These are phyloP conservation scores for Sebastes goodei DNA, from an alignment of 2,797 vertebrate species.

Conservation along the genomic window DNA sequence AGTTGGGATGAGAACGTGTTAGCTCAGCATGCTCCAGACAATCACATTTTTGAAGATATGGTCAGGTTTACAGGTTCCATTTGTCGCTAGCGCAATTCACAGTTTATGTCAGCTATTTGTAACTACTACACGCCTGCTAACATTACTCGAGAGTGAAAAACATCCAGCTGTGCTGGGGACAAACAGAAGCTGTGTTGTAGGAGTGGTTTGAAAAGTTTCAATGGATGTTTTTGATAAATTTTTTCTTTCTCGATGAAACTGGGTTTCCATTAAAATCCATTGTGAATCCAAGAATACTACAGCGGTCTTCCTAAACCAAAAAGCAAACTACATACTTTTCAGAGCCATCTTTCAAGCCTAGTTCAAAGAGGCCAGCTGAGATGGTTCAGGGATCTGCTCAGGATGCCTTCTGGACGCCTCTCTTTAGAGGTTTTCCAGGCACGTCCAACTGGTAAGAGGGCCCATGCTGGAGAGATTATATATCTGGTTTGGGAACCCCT, in stretches of 20 bases:
- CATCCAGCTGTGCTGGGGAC: not conserved
- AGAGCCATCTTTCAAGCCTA: not conserved
- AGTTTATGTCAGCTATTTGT: not conserved
- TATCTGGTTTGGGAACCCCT: too few species aligned
- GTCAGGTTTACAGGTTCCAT: not conserved
- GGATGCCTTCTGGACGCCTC: too few species aligned
- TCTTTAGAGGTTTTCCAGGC: too few species aligned
- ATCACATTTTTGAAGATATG: too few species aligned
- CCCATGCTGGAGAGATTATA: too few species aligned
- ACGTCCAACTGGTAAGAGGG: too few species aligned
- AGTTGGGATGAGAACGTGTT: too few species aligned
- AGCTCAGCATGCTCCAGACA: not conserved
- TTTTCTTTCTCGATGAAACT: not conserved
- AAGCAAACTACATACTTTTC: not conserved
- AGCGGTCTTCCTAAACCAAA: not conserved
- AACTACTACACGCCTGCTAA: not conserved
- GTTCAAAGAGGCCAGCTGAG: too few species aligned
- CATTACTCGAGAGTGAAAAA: not conserved
- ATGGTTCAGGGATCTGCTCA: too few species aligned
- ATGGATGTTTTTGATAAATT: not conserved
- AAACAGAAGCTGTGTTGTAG: not conserved
- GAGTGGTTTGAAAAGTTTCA: not conserved
- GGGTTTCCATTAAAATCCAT: not conserved
- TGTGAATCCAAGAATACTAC: not conserved
- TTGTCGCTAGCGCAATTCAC: not conserved